Evolutionary conservation across 1,140 invertebrate species (phyloP).

Genomic region (Armadillidium nasatum): DNA sequence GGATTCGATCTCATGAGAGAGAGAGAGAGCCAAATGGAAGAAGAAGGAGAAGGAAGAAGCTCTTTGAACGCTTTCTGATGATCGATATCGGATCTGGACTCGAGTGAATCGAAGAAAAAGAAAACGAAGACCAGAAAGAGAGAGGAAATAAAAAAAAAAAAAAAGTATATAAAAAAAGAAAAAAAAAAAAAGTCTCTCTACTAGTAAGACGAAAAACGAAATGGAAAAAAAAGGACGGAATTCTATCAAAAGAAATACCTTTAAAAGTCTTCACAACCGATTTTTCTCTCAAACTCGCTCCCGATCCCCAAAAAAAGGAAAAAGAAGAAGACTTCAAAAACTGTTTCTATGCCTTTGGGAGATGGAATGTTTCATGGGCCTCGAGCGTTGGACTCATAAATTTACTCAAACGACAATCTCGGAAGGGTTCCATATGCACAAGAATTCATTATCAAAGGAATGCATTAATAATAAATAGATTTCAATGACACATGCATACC

Average conservation of each 20-base stretch:
- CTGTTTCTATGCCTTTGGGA: constrained; percentile 8
- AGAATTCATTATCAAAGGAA: constrained; percentile 3
- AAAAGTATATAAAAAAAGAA: no score
- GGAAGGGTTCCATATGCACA: background rate
- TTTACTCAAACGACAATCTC: constrained; percentile 10
- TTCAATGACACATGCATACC: background rate
- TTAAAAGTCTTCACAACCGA: constrained; percentile 6
- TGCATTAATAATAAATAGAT: constrained; percentile 8
- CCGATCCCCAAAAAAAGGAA: background rate
- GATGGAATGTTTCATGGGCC: background rate
- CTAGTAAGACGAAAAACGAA: no score
- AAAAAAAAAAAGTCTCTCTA: no score
- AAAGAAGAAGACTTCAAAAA: constrained; percentile 4
- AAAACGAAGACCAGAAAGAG: background rate
- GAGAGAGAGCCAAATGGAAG: background rate
- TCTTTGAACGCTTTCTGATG: background rate
- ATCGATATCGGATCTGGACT: constrained; percentile 1
- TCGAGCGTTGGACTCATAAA: background rate
- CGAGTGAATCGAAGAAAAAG: background rate
- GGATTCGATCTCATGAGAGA: constrained; percentile 2
- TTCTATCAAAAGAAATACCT: constrained; percentile 10
- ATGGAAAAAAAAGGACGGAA: background rate
- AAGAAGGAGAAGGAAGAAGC: no score
- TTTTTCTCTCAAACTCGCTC: background rate
- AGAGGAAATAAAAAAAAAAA: background rate